These are phyloP conservation scores for Rhineura floridana DNA, from an alignment of 2,113 vertebrate genomes.

Conservation along the genomic window DNA sequence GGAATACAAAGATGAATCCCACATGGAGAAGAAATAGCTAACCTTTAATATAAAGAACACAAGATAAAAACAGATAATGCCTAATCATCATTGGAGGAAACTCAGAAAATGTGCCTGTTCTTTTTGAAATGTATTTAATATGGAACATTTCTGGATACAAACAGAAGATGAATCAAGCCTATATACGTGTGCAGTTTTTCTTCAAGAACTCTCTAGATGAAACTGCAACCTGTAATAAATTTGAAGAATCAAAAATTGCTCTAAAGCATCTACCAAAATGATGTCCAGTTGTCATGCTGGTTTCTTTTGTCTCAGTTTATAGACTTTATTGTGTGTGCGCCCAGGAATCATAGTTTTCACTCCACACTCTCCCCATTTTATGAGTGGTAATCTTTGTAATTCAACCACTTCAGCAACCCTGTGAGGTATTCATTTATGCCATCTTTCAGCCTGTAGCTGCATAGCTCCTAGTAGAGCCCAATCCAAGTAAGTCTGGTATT, in stretches of 20 bases:
- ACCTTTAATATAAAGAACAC: neutral
- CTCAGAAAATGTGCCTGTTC: conserved; percentile 4
- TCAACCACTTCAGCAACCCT: too few species aligned
- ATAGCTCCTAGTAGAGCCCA: too few species aligned
- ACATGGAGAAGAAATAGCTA: neutral
- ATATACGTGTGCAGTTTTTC: neutral
- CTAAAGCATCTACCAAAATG: too few species aligned
- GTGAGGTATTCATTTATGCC: too few species aligned
- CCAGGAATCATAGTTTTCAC: too few species aligned
- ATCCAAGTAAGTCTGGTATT: too few species aligned
- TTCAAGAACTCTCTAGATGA: conserved; percentile 25
- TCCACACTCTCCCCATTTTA: too few species aligned
- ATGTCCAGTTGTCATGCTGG: too few species aligned
- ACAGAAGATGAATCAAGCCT: conserved; percentile 38
- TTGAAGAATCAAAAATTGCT: neutral
- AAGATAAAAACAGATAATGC: conserved; percentile 2
- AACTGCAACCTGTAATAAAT: conserved; percentile 23
- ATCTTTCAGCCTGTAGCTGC: too few species aligned
- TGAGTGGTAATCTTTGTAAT: too few species aligned
- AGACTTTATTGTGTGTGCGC: too few species aligned
- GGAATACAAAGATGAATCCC: neutral
- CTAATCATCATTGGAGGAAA: conserved; percentile 25
- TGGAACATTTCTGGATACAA: conserved; percentile 14
- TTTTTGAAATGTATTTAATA: conserved; percentile 49
- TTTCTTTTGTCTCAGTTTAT: too few species aligned